A percentile compares a stretch with the other conserved stretches of the same genome.
Conservation (phyloP, 2,888 invertebrate species). For the Dicyrtomina minuta region DNA sequence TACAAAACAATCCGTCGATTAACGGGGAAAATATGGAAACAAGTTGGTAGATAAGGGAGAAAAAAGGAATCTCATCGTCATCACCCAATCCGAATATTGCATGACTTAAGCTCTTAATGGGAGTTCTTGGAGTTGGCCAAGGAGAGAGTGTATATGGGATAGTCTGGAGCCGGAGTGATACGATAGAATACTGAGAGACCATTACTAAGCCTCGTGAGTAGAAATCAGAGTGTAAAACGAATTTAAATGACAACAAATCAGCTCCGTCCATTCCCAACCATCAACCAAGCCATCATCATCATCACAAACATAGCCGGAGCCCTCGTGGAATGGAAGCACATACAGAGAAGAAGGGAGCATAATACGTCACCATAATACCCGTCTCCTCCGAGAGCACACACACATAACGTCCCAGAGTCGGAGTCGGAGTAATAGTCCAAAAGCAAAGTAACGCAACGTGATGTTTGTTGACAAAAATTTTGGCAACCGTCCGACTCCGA, state of each 20-base stretch:
- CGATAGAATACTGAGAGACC: neutral
- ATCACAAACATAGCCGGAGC: neutral
- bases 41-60: constrained; percentile 5
- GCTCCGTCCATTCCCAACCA: no score
- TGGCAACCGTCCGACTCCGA: constrained; percentile 23
- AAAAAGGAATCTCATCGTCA: constrained; percentile 13
- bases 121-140: constrained; percentile 12
- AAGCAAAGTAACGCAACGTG: constrained; percentile 5
- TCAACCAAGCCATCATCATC: no score
- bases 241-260: constrained; percentile 1
- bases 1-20: constrained; percentile 14
- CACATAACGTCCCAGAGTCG: no score
- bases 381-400: no score
- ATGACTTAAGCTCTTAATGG: constrained; percentile 27
- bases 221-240: constrained; percentile 13
- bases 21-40: constrained; percentile 14
- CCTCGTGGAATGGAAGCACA: no score
- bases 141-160: constrained; percentile 5
- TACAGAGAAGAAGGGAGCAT: no score
- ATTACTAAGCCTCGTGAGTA: constrained; percentile 9
- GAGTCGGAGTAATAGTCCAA: no score
- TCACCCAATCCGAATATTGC: constrained; percentile 28
- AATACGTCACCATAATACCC: no score
- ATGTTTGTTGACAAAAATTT: constrained; percentile 19
- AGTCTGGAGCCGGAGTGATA: constrained; percentile 5